phyloP scores from a whole-genome alignment of 2,797 vertebrate species.

The Passerculus sandwichensis region DNA sequence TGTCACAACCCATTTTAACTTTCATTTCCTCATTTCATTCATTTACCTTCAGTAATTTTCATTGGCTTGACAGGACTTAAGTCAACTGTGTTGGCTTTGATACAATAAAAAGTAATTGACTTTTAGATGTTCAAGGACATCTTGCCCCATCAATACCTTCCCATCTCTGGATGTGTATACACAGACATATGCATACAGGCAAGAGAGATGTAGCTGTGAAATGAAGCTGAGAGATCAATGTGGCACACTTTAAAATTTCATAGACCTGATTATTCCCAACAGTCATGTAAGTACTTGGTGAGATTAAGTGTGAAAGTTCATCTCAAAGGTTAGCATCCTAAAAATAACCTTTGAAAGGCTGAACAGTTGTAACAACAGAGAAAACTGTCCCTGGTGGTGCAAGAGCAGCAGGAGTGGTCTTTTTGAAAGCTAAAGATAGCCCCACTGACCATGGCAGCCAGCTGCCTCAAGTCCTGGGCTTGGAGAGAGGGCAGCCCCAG shows the following conservation, averaged over 20 bases:
- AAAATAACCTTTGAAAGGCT: slow-evolving; percentile 24
- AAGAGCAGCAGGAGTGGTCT: neutral
- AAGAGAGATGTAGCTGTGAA: neutral
- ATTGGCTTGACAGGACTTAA: neutral
- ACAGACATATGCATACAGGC: neutral
- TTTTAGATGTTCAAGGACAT: neutral
- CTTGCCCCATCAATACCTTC: neutral
- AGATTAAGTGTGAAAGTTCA: neutral
- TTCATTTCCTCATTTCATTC: neutral
- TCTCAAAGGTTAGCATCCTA: slow-evolving; percentile 14
- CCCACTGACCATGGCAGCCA: neutral
- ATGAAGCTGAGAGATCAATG: neutral
- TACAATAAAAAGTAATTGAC: neutral
- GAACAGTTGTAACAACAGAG: neutral
- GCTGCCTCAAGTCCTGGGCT: neutral
- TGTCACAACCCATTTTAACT: neutral
- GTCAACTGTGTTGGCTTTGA: neutral
- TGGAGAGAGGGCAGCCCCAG: neutral
- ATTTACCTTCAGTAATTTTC: neutral
- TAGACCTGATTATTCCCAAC: neutral
- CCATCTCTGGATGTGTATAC: no score
- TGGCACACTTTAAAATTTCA: neutral
- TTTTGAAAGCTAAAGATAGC: neutral
- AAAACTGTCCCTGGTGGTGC: neutral
- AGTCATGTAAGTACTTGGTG: neutral